Percentiles rank a stretch among this genome's conserved stretches.
Evolutionary conservation across 2,888 invertebrate species (phyloP).

Genomic region (Cremastinae sp.): DNA sequence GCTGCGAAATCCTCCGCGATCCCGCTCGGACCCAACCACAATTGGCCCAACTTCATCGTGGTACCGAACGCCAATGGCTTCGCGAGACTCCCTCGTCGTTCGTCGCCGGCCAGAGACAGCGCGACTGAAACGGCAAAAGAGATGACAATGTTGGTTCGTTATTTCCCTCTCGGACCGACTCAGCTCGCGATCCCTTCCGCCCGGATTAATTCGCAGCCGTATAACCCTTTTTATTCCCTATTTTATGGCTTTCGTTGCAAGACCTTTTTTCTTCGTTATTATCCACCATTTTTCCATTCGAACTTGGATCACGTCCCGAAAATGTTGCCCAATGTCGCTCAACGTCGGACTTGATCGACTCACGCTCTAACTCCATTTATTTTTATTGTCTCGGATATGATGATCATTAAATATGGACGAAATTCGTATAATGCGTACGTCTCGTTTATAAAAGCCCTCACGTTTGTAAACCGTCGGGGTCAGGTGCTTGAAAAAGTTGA

Average conservation of each 20-base stretch:
- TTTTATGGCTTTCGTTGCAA: not conserved
- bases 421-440: too few relatives aligned
- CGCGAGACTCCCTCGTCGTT: conserved; percentile 53
- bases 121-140: conserved; percentile 52
- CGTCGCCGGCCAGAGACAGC: too few relatives aligned
- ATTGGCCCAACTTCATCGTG: conserved; percentile 64
- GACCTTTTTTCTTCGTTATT: not conserved
- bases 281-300: not conserved
- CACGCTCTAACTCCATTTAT: too few relatives aligned
- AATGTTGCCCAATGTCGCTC: not conserved
- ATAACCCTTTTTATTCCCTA: not conserved
- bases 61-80: conserved; percentile 32
- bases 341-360: too few relatives aligned
- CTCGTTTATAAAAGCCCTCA: too few relatives aligned
- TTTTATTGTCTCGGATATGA: too few relatives aligned
- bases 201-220: conserved; percentile 1
- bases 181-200: conserved; percentile 42
- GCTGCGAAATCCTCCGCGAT: conserved; percentile 28
- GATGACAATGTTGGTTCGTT: conserved; percentile 73
- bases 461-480: too few relatives aligned
- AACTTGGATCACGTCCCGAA: not conserved
- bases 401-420: too few relatives aligned
- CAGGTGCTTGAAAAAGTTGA: too few relatives aligned
- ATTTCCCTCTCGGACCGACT: conserved; percentile 66
- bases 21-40: conserved; percentile 63